Conservation (phyloP, 1,140 invertebrate species). For the Aphelenchoides avenae region DNA sequence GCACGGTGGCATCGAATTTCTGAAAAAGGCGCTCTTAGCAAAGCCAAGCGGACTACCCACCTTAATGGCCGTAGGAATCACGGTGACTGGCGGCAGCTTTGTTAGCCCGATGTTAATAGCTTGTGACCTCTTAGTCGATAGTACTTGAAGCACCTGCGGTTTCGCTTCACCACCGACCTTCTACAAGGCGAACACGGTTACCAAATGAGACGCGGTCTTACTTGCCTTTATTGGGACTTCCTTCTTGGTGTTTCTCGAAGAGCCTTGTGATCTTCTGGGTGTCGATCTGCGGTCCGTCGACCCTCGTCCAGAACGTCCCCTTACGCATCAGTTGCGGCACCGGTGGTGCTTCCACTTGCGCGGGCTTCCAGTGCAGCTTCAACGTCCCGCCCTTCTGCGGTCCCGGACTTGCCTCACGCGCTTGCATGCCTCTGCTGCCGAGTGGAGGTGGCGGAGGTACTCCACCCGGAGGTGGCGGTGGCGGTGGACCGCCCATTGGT, state of each 20-base stretch:
- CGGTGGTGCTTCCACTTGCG: constrained; percentile 74
- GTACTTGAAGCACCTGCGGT: constrained; percentile 81
- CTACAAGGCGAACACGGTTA: constrained; percentile 21
- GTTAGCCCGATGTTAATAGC: constrained; percentile 99
- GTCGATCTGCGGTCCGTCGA: constrained; percentile 76
- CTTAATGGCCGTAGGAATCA: constrained; percentile 89
- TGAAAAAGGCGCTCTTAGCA: constrained; percentile 61
- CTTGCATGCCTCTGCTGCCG: constrained; percentile 32
- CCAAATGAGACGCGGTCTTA: neutral
- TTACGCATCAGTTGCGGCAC: constrained; percentile 66
- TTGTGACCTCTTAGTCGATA: constrained; percentile 95
- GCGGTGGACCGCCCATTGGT: constrained; percentile 28
- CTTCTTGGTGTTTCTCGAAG: constrained; percentile 85
- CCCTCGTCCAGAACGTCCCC: constrained; percentile 89
- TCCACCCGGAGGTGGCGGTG: constrained; percentile 41
- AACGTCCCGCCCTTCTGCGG: constrained; percentile 72
- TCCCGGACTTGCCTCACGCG: constrained; percentile 34
- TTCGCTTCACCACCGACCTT: constrained; percentile 75
- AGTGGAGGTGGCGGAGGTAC: constrained; percentile 56
- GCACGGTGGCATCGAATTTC: constrained; percentile 97
- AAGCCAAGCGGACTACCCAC: constrained; percentile 12
- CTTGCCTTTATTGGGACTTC: constrained; percentile 70
- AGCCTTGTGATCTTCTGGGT: constrained; percentile 88
- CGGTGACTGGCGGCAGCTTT: constrained; percentile 84
- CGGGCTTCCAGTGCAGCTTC: constrained; percentile 96